These are phyloP conservation scores for Corythornis leucogaster DNA, from an alignment of 2,797 vertebrate species.

Conservation along the genomic window DNA sequence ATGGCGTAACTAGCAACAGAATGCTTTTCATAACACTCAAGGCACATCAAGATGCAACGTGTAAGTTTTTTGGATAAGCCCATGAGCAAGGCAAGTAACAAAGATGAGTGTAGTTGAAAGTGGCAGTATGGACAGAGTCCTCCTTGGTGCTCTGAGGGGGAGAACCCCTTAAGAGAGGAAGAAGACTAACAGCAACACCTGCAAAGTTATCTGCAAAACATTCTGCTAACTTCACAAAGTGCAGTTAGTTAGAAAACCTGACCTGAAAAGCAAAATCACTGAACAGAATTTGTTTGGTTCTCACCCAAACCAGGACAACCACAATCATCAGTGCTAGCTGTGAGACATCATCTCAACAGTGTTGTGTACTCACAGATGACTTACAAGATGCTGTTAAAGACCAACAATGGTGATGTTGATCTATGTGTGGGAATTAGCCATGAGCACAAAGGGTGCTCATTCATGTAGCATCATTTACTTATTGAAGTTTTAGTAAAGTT, in stretches of 20 bases:
- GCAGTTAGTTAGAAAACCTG: too few relatives aligned
- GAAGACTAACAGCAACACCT: too few relatives aligned
- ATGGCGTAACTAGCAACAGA: background rate
- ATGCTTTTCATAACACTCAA: background rate
- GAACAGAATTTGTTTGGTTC: too few relatives aligned
- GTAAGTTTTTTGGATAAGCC: background rate
- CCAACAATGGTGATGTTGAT: background rate
- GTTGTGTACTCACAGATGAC: background rate
- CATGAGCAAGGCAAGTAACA: background rate
- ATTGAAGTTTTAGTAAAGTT: background rate
- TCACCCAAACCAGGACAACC: too few relatives aligned
- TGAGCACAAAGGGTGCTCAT: background rate
- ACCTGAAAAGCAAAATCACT: too few relatives aligned
- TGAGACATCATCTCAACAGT: background rate
- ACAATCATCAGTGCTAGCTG: background rate
- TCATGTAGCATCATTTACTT: background rate
- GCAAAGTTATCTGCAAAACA: too few relatives aligned
- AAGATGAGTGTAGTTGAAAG: background rate
- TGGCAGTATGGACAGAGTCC: too few relatives aligned
- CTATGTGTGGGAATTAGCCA: background rate
- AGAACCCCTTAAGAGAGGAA: too few relatives aligned
- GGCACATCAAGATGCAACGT: background rate
- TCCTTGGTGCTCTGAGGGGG: too few relatives aligned
- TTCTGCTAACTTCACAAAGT: too few relatives aligned
- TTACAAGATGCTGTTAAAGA: background rate